These are phyloP conservation scores for Ischnus inquisitorius DNA, from an alignment of 2,888 invertebrate species.

Conservation along the genomic window DNA sequence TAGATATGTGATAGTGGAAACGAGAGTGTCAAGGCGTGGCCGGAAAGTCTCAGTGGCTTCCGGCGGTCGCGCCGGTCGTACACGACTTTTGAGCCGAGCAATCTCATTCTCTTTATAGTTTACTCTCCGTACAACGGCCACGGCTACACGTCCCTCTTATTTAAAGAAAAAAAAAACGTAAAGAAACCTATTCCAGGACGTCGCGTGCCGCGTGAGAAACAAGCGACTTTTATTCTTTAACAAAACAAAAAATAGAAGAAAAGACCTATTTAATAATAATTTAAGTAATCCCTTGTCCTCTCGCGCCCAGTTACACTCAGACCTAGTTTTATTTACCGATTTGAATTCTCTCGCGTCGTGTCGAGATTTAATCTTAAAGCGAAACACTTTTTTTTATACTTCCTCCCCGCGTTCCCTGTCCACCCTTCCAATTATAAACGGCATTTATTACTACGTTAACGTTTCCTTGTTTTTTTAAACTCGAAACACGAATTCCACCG, in stretches of 20 bases:
- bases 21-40: conserved; percentile 60
- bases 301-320: conserved; percentile 25
- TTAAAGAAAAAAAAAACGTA: neutral
- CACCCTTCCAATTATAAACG: conserved; percentile 50
- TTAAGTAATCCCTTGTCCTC: conserved; percentile 10
- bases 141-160: conserved; percentile 40
- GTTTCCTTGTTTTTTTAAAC: conserved; percentile 42
- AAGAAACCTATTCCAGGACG: conserved; percentile 26
- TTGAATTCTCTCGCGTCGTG: conserved; percentile 15
- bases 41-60: conserved; percentile 57
- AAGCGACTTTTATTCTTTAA: conserved; percentile 42
- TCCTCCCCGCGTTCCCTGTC: neutral
- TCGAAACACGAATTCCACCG: conserved; percentile 28
- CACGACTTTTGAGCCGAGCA: conserved; percentile 57
- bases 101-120: conserved; percentile 52
- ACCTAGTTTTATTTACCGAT: conserved; percentile 47
- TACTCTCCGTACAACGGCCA: conserved; percentile 44
- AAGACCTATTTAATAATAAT: conserved; percentile 44
- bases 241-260: conserved; percentile 29
- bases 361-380: conserved; percentile 33
- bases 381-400: conserved; percentile 53
- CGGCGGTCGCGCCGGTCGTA: conserved; percentile 47
- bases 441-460: conserved; percentile 68
- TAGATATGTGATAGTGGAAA: conserved; percentile 48
- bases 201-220: conserved; percentile 30